Evolutionary conservation across 1,140 invertebrate species (phyloP), one percentile per base, ranked within the genome.

Genomic region (Hylyphantes graminicola): DNA sequence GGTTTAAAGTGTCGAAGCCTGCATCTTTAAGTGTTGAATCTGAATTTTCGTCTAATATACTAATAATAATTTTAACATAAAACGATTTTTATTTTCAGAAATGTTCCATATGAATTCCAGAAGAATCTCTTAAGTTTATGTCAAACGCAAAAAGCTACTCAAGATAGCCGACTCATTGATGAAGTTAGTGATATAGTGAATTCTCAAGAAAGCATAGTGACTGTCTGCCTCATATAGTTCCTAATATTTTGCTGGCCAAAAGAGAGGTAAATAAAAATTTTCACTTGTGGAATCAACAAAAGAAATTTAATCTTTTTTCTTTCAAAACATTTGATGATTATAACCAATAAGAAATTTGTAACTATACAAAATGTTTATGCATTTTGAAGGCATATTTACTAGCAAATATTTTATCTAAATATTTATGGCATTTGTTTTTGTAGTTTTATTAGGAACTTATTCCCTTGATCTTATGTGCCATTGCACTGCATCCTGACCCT

Each of bases 161-260:
- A 88, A 82, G 89, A 90, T 59, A 90, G 89, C 81, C 87, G 90
- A 65, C 88, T 91, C 77, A 87, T 89, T 8, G 86, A 87, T 79
- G 90, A 91, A 88, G 90, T 90, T 83, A 63, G 80, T 13, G 85
- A 86, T 83, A 88, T 90, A 10, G 87, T 87, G 9, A 87, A 89
- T 85, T 87, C 88, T 35, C 86, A 84, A 17, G 87, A 89, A 48
- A 88, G 87, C 67, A 88, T 91, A 35, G 88, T 91, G 5, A 68
- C 87, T 9, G 89, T 86, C 87, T 94, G 68, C 92, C 92, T 15
- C 91, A 92, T 86, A 92, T 94, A 72, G 92, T 93, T 84, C 93
- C 93, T 7, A 94, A 94, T 90, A 91, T 94, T 61, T 90, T 94
- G 19, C 88, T 93, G 19, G 93, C 93, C 72, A 94, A 93, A 88